Evolutionary conservation across 2,113 vertebrate genomes (phyloP).

Genomic region (Monopterus albus): DNA sequence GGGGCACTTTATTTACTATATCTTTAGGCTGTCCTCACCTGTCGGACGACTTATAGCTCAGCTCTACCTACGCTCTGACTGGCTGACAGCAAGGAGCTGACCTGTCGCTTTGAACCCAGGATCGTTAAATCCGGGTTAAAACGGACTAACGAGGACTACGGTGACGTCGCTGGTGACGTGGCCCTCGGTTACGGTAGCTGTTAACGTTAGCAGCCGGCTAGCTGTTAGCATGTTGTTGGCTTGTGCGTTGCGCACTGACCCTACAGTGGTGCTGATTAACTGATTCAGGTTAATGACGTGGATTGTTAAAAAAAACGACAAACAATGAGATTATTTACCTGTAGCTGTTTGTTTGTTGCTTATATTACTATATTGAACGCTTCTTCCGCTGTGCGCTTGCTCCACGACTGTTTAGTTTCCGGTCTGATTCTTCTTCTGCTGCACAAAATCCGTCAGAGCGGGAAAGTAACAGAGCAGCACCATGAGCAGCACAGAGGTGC

Average conservation of each 20-base stretch:
- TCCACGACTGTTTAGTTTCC: conserved; percentile 61
- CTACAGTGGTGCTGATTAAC: background rate
- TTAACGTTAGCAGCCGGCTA: conserved; percentile 4
- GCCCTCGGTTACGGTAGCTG: background rate
- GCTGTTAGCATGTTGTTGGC: conserved; percentile 9
- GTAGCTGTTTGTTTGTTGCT: conserved; percentile 11
- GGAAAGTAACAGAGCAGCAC: background rate
- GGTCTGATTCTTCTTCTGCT: conserved; percentile 52
- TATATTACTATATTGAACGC: conserved; percentile 23
- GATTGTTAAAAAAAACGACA: fast-evolving
- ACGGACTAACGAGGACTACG: background rate
- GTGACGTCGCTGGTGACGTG: conserved; percentile 25
- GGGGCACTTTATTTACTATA: too few relatives aligned
- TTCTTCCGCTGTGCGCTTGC: conserved; percentile 29
- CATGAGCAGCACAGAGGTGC: fast-evolving
- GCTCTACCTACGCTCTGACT: background rate
- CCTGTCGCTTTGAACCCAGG: background rate
- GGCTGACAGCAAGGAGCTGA: conserved; percentile 1
- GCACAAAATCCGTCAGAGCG: fast-evolving
- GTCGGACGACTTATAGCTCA: conserved; percentile 26
- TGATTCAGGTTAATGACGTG: fast-evolving
- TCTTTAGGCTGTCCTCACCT: too few relatives aligned
- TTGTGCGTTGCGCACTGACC: background rate
- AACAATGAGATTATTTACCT: conserved; percentile 28
- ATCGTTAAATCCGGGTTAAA: background rate